These are phyloP conservation scores for Drosophila mojavensis DNA, from an alignment of 1,140 invertebrate genomes.

Conservation along the genomic window DNA sequence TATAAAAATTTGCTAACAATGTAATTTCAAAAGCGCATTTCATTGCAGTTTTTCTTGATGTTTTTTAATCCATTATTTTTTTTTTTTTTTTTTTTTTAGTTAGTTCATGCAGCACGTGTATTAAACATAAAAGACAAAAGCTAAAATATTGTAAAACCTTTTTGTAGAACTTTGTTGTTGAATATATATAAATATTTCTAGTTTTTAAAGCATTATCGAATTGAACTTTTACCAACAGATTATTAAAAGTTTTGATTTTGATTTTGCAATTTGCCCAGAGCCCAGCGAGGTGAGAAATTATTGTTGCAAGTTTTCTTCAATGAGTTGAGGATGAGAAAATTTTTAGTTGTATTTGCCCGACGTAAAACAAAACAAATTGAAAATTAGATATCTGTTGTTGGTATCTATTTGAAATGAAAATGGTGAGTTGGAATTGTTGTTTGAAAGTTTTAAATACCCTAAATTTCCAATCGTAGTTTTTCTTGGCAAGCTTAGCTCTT, in stretches of 20 bases:
- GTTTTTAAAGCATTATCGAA: slow-evolving; percentile 20
- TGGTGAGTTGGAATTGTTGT: slow-evolving; percentile 24
- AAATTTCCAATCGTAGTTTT: slow-evolving; percentile 92
- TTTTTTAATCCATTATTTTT: background rate
- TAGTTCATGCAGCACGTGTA: slow-evolving; percentile 57
- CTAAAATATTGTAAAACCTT: slow-evolving; percentile 22
- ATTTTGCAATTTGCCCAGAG: slow-evolving; percentile 12
- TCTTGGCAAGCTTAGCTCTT: slow-evolving; percentile 85
- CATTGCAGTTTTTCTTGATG: slow-evolving; percentile 29
- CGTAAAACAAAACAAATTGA: slow-evolving; percentile 56
- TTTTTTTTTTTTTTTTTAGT: background rate
- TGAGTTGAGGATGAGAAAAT: slow-evolving; percentile 29
- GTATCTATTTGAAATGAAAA: background rate
- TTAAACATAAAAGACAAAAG: slow-evolving; percentile 39
- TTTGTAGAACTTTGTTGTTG: slow-evolving; percentile 2
- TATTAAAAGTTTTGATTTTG: background rate
- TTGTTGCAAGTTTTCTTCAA: slow-evolving; percentile 29
- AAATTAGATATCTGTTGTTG: slow-evolving; percentile 26
- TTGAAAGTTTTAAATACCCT: slow-evolving; percentile 86
- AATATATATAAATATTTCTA: slow-evolving; percentile 10
- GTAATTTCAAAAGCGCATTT: slow-evolving; percentile 16
- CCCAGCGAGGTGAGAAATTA: slow-evolving; percentile 17
- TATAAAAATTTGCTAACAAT: slow-evolving; percentile 9
- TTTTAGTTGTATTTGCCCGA: slow-evolving; percentile 23
- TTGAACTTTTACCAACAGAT: slow-evolving; percentile 25